Base-by-base conservation (phyloP, 2,113 vertebrate genomes). In the Notarius quadriscutis region DNA sequence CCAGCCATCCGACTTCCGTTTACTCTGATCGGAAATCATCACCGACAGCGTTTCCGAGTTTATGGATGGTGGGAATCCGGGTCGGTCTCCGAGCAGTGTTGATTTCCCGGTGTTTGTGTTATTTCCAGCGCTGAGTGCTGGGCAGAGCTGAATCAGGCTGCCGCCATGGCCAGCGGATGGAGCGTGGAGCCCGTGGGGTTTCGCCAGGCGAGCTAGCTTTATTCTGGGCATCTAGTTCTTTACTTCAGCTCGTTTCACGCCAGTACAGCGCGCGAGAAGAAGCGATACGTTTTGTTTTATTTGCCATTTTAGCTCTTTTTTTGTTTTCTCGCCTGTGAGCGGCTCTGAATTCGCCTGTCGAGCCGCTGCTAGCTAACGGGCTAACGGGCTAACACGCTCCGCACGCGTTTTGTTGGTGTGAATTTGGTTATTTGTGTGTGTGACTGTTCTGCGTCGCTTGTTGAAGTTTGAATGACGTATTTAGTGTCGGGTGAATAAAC, bases 101-200 rank as follows among this genome's bases (percentile, higher is more conserved):
- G 63, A 86, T 88, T 81, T 63, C 14, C 51, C 62, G 41, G 84
- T 74, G 62, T 20, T 34, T 25, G 51, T 81, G 74, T 83, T 84
- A 50, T 86, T 48, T 60, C 9, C 12, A 6, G 50, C 69, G 82
- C 51, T 86, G 88, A 89, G 75, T 60, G 89, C 75, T 86, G 90
- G 86, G 84, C 63, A 55, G 63, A 77, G 86, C 82, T 82, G 87
- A 87, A 87, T 78, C 77, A 79, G 88, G 85, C 84, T 88, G 88
- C 72, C 89, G 89, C 90, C 90, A 91, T 91, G 90, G 90, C 89
- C 53, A 88, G 83, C 57, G 86, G 89, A 63, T 79, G 89, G 90
- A 90, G 88, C 86, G 80, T 83, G 86, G 89, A 90, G 67, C 78
- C 62, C 22, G 87, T 90, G 84, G 67, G 72, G 63, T 50, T 84